Percentiles rank a stretch among this genome's conserved stretches.
Evolutionary conservation across 2,113 vertebrate genomes (phyloP).

Genomic region (Bostrychus sinensis): DNA sequence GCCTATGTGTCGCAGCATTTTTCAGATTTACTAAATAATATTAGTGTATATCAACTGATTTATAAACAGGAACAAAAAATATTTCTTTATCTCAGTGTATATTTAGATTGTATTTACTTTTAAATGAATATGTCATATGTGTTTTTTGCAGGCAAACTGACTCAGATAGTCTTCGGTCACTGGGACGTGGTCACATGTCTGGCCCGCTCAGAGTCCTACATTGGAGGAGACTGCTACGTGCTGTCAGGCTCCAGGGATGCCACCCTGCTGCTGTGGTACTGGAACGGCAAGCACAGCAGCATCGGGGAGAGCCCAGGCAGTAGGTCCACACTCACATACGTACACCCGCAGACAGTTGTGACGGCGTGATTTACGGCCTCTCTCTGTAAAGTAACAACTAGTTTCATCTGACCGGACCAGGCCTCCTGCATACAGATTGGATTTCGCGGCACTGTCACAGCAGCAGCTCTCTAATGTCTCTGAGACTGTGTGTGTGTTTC

Average conservation of each 20-base stretch:
- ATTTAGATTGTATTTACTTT: not conserved
- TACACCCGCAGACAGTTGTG: constrained; percentile 57
- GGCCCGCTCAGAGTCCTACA: constrained; percentile 93
- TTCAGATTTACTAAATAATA: no score
- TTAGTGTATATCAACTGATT: no score
- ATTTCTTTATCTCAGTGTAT: no score
- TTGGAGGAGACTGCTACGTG: constrained; percentile 96
- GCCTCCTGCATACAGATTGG: constrained; percentile 76
- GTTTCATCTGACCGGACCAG: constrained; percentile 75
- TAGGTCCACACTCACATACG: constrained; percentile 68
- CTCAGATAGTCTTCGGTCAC: constrained; percentile 96
- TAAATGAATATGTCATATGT: not conserved
- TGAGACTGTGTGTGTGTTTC: constrained; percentile 49
- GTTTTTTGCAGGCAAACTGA: constrained; percentile 86
- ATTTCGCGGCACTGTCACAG: constrained; percentile 69
- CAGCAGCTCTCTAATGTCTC: constrained; percentile 55
- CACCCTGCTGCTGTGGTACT: constrained; percentile 97
- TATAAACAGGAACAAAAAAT: no score
- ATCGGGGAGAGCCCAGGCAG: constrained; percentile 91
- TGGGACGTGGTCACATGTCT: constrained; percentile 97
- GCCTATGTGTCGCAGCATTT: no score
- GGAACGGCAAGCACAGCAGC: constrained; percentile 92
- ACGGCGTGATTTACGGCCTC: constrained; percentile 73
- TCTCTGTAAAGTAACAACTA: constrained; percentile 76
- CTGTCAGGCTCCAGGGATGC: constrained; percentile 96